Evolutionary conservation across 2,797 vertebrate species (phyloP), one percentile per base, ranked within the genome.

Genomic region (Coluber constrictor): DNA sequence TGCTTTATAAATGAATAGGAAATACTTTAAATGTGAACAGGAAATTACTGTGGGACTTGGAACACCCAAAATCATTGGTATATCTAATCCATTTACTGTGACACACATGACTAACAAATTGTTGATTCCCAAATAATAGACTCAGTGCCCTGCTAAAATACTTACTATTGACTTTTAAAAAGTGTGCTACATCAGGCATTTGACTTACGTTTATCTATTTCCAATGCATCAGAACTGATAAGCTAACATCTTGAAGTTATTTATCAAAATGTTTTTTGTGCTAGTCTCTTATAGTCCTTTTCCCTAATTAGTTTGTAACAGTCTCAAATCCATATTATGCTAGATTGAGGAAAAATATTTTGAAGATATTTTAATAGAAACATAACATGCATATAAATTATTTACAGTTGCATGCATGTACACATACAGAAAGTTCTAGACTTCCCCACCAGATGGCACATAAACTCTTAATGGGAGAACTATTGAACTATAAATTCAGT

Each of bases 391-490:
- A 57, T 86, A 83, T 91, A 37, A 59, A 93, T 79, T 90, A 93
- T 93, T 89, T 86, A 93, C 51, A 60, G n/a, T 18, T 32, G 74
- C 5, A 15, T 83, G n/a, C 27, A 88, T 88, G 29, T 56, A 37
- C 27, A 87, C n/a, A 11, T 37, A 79, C 0, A 25, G 15, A 89
- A 89, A 93, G 51, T 93, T 83, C 87, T 63, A 10, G 32, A 25
- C 55, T 93, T 63, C 47, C 59, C 90, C 92, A 93, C 92, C 90
- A 93, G 93, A 90, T 93, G 93, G 93, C 93, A 89, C 86, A 87
- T 93, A 89, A 93, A 43, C 25, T 70, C 63, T 91, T 93, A 83
- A 51, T 20, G 54, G 79, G 27, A 74, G 32, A 74, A 32, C 32
- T 63, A 74, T 13, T 11, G 6, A 6, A 29, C 3, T n/a, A 27